Evolutionary conservation across 2,797 vertebrate genomes (phyloP).

Genomic region (Crenuchus spilurus): DNA sequence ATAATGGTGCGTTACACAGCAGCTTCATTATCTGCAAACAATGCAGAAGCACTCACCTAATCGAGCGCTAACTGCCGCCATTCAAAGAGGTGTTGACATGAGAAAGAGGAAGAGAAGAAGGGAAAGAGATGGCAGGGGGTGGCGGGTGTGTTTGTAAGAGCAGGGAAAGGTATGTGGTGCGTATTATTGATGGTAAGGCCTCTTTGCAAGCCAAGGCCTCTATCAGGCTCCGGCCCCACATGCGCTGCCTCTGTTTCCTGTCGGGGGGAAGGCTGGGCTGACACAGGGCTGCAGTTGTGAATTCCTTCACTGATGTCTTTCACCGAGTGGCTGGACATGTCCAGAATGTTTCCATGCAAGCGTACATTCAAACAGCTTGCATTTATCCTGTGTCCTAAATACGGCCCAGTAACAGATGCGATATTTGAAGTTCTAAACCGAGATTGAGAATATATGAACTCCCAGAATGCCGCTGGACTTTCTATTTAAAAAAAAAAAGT

Average conservation of each 20-base stretch:
- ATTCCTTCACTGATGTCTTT: constrained; percentile 72
- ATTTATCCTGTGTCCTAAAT: constrained; percentile 8
- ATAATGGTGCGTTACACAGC: background rate
- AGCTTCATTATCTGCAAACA: constrained; percentile 1
- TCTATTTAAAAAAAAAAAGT: background rate
- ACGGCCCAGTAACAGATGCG: background rate
- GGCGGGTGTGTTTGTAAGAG: constrained; percentile 43
- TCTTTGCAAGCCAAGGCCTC: constrained; percentile 68
- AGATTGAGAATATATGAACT: background rate
- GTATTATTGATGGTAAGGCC: constrained; percentile 75
- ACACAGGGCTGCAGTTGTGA: constrained; percentile 75
- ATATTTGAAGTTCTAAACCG: background rate
- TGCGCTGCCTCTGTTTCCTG: constrained; percentile 77
- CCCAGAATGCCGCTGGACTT: background rate
- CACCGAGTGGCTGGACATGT: constrained; percentile 16
- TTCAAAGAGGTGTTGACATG: constrained; percentile 22
- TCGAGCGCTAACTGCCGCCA: background rate
- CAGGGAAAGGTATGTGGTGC: constrained; percentile 70
- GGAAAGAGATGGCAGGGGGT: constrained; percentile 17
- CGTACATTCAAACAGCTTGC: constrained; percentile 21
- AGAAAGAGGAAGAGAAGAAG: constrained; percentile 24
- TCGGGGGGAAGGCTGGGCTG: constrained; percentile 66
- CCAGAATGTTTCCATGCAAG: constrained; percentile 34
- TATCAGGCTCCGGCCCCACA: constrained; percentile 73
- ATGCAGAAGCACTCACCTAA: constrained; percentile 21